These are phyloP conservation scores for Merluccius polli DNA, from an alignment of 2,797 vertebrate species.

Conservation along the genomic window DNA sequence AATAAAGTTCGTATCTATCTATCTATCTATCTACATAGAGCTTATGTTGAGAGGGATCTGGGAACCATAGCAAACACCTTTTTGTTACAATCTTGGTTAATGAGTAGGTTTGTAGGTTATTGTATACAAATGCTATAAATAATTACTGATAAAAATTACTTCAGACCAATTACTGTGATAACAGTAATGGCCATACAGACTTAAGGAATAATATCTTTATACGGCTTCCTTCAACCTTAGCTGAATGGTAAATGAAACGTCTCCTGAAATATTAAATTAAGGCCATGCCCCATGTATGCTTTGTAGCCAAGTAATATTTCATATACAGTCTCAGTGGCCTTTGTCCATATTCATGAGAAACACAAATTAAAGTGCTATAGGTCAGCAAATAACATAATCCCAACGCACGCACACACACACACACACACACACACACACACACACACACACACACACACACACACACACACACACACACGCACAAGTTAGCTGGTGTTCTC, in stretches of 20 bases:
- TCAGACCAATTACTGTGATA: too few species aligned
- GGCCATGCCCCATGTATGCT: neutral
- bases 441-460: neutral
- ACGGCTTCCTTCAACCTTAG: neutral
- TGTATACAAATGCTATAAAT: too few species aligned
- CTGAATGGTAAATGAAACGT: slow-evolving; percentile 14
- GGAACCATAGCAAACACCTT: too few species aligned
- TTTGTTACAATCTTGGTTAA: too few species aligned
- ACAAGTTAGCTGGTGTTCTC: neutral
- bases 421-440: neutral
- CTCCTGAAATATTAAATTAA: neutral
- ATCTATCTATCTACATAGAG: too few species aligned
- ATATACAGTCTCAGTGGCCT: slow-evolving; percentile 11
- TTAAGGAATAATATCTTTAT: neutral
- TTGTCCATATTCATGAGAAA: slow-evolving; percentile 24
- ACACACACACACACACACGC: neutral
- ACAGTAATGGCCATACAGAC: neutral
- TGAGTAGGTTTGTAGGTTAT: too few species aligned
- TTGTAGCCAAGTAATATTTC: slow-evolving; percentile 7
- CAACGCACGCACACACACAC: neutral
- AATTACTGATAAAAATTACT: too few species aligned
- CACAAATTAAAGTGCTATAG: slow-evolving; percentile 5
- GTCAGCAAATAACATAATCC: slow-evolving; percentile 2
- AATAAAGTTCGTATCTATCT: too few species aligned
- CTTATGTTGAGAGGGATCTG: too few species aligned